These are phyloP conservation scores for Gryllus longicercus DNA, from an alignment of 2,888 invertebrate genomes.

Conservation along the genomic window DNA sequence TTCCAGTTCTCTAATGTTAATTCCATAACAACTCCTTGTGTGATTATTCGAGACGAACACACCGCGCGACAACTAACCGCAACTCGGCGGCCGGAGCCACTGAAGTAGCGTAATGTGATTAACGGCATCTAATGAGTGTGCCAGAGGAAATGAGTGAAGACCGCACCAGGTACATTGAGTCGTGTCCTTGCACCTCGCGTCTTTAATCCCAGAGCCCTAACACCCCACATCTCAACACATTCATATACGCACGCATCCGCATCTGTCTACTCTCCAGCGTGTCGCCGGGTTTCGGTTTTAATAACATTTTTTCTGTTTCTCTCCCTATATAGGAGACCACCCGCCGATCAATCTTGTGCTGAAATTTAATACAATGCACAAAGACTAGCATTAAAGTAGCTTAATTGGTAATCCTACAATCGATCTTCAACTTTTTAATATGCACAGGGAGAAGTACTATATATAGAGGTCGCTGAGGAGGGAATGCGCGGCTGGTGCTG, in stretches of 20 bases:
- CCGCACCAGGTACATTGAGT: too few species aligned
- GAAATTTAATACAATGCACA: conserved; percentile 35
- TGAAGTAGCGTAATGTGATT: neutral
- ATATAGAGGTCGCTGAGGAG: neutral
- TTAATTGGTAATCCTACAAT: conserved; percentile 35
- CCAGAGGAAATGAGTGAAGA: neutral
- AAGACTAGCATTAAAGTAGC: conserved; percentile 33
- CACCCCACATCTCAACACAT: neutral
- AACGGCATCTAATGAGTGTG: neutral
- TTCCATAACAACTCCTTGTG: too few species aligned
- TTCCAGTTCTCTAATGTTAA: too few species aligned
- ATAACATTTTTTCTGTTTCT: conserved; percentile 27
- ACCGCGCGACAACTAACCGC: too few species aligned
- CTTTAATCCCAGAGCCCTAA: neutral
- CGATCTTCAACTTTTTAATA: conserved; percentile 35
- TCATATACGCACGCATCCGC: neutral
- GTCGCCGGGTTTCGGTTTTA: conserved; percentile 30
- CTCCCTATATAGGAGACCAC: conserved; percentile 20
- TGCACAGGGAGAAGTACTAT: conserved; percentile 24
- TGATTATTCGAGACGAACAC: too few species aligned
- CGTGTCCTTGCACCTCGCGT: neutral
- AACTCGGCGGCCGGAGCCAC: too few species aligned
- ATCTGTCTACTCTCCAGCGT: neutral
- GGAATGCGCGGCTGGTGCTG: neutral
- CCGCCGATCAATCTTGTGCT: conserved; percentile 33